Base-by-base conservation (phyloP, 2,888 invertebrate genomes). In the Sussaba pulchella region DNA sequence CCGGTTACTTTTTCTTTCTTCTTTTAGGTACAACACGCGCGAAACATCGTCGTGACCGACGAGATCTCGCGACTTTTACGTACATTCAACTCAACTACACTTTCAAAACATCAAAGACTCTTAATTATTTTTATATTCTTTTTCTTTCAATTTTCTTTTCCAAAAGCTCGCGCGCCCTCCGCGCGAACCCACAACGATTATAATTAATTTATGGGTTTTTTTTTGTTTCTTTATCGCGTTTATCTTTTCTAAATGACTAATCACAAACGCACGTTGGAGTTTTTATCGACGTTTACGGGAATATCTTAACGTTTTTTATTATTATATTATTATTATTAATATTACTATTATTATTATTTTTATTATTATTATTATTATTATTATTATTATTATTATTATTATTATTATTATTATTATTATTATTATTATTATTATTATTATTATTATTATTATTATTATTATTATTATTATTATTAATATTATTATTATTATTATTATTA, bases 231-330 rank as follows among this genome's bases (percentile, higher is more conserved):
- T 61, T 57, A 54, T 64, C 71, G 63, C 64, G 54, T 66, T 47
- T 2, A 36, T 78, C 75, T 70, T 47, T 63, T 82, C 84, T 85
- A 86, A 70, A 76, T 63, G 45, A 78, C 85, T 87, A 87, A 82
- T 87, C 85, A 86, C 83, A 85, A 87, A 85, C 83, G 66, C 83
- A 82, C 71, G 74, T 86, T 84, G 79, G 81, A 83, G 77, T 80
- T 72, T 78, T 82, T n/a, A 83, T 72, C 77, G 72, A 84, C 84
- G 74, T 84, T 81, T 80, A 81, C 79, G 76, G 81, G 83, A 81
- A 85, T 82, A 85, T 84, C 79, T 82, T 82, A 85, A 78, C 85
- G 83, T 83, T 81, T n/a, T n/a, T n/a, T n/a, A n/a, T n/a, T n/a
- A n/a, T n/a, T n/a, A n/a, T n/a, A n/a, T n/a, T n/a, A n/a, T n/a